Evolutionary conservation across 2,888 invertebrate species (phyloP), one percentile per base, ranked within the genome.

Genomic region (Dolichopus griseipennis): DNA sequence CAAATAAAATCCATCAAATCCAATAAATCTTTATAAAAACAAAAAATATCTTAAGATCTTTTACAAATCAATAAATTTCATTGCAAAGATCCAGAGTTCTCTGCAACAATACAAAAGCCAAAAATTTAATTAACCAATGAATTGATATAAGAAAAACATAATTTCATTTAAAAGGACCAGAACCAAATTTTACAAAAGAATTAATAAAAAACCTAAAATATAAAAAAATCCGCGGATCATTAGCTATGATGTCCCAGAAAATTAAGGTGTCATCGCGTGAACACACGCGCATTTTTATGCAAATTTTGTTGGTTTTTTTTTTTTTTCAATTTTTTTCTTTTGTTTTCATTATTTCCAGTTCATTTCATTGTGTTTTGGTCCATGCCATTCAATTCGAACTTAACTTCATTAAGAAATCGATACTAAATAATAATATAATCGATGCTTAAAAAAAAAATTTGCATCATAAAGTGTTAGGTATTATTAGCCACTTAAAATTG

Each of bases 181-280:
- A 41, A 15, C 15, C 8, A 41, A 41, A 41, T 41, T 41, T 15
- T 12, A 41, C 41, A 41, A 41, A 18, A 52, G 6, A 52, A 52
- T 37, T 4, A 37, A 37, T 9, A 52, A 52, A 52, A 52, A 52
- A 52, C 10, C 12, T 4, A 43, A 52, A 12, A 52, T 18, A 18
- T 15, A 52, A 52, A 52, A 15, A 52, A 18, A 12, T 52, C 18
- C 18, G 15, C 52, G 52, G 52, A 52, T 52, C 52, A 52, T 52
- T 52, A 52, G 52, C 52, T 52, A 18, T 18, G 18, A 52, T 52
- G 52, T 52, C 52, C 52, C 52, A 52, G 52, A 52, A 52, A 52
- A 52, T 52, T 52, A 52, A 52, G 52, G 52, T 52, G 52, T 52
- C 52, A 52, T 52, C 52, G 52, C 52, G 52, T 52, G 52, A 52